These are phyloP conservation scores for Lepidochrysops patricia DNA, from an alignment of 2,888 invertebrate species.

Conservation along the genomic window DNA sequence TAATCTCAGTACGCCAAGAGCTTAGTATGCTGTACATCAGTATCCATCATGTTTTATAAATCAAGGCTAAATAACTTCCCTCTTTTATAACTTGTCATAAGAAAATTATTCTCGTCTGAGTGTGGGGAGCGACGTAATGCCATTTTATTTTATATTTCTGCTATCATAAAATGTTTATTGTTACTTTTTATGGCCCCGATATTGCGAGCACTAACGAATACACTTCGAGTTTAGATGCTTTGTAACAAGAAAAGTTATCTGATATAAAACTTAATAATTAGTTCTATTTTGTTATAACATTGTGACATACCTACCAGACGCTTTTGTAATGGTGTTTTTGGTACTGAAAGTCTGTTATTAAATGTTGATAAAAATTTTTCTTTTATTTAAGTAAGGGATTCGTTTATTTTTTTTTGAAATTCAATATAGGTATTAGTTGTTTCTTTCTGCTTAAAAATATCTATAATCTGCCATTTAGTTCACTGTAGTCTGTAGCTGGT, in stretches of 20 bases:
- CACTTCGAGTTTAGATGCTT: constrained; percentile 29
- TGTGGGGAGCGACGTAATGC: constrained; percentile 39
- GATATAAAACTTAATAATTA: neutral
- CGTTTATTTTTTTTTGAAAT: neutral
- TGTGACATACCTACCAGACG: neutral
- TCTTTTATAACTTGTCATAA: constrained; percentile 32
- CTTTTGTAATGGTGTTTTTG: neutral
- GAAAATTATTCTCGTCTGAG: constrained; percentile 32
- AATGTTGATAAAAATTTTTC: neutral
- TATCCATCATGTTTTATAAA: constrained; percentile 3
- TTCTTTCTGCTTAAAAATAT: too few relatives aligned
- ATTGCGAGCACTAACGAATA: constrained; percentile 34
- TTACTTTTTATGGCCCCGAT: constrained; percentile 52
- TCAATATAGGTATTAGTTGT: too few relatives aligned
- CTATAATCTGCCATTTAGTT: too few relatives aligned
- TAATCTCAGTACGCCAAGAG: constrained; percentile 48
- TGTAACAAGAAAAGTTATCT: constrained; percentile 3
- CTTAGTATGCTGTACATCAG: neutral
- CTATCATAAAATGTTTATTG: constrained; percentile 57
- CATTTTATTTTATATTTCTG: constrained; percentile 52
- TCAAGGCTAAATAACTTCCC: constrained; percentile 24
- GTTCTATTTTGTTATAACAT: neutral
- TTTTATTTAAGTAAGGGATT: neutral
- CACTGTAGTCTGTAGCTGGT: neutral
- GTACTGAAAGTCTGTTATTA: constrained; percentile 1